Base-by-base conservation (phyloP, 2,888 invertebrate genomes). In the Orthosia incerta region DNA sequence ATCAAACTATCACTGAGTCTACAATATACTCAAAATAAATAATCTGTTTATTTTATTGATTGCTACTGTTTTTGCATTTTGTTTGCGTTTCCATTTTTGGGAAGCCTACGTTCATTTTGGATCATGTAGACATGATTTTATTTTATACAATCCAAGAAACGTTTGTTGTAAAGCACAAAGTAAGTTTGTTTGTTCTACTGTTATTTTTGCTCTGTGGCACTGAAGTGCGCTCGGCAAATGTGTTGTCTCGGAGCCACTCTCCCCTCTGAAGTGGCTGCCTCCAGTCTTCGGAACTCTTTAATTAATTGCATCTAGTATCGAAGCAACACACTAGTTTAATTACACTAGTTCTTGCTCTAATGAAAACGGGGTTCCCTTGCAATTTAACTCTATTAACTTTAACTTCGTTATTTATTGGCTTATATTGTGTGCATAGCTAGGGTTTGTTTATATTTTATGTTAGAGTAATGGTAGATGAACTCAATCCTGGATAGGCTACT, bases 281-380 rank as follows among this genome's bases (percentile, higher is more conserved):
- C 23, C 15, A 68, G 69, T 64, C 67, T 69, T 64, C 63, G 50
- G 64, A 71, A 81, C 70, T 83, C 73, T 80, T 83, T 82, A 80
- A 82, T 82, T 80, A 82, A 82, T 82, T 80, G 71, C 76, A 59
- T 65, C 73, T 67, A 60, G 70, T 53, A 73, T 74, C 60, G 70
- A 66, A 63, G 67, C 56, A 50, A 60, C 55, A 56, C 68, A 57
- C 69, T 77, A 81, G 60, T 80, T 68, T 73, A 77, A 68, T 80
- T 72, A 57, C 68, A 23, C 66, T 55, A 61, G 64, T 62, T 78
- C 63, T 56, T 66, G 56, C 46, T 67, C 45, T 64, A 80, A 79
- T 67, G 66, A 74, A 67, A 81, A 70, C 53, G 39, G 55, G 50
- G 53, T 68, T 79, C 20, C 70, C 31, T 67, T 18, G 59, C 50